Evolutionary conservation across 92 coral and sea anemone genomes (phyloP), one percentile per base, ranked within the genome.

Genomic region (Pocillopora meandrina): DNA sequence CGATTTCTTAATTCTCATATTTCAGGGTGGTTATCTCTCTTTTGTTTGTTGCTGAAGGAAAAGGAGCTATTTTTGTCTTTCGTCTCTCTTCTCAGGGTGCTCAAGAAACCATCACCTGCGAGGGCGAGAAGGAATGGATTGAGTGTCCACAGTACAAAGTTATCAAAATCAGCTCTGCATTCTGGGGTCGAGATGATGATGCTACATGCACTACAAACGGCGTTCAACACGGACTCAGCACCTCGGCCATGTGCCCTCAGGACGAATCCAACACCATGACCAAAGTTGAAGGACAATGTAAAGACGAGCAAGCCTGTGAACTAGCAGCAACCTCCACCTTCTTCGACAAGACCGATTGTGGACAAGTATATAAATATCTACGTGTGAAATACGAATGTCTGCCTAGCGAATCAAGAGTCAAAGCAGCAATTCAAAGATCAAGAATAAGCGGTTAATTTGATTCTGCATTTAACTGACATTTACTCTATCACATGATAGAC

Each of bases 121-220:
- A 94, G 49, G 98, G 98, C 1, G 98, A 94, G 58, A 94, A 92
- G 85, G 88, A 94, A 67, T 94, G 98, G 98, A 85, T 94, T 78
- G 95, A 94, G 75, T 94, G 98, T 17, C 98, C 98, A 55, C 90
- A 88, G 9, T 94, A 94, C 77, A 87, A 87, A 56, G 93, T 92
- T 72, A 88, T 94, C 87, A 89, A 90, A 73, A 87, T 94, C 79
- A 86, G 90, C 63, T 80, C 90, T 56, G 95, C 98, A 12, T 94
- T 90, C 93, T 94, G 98, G 98, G 98, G 98, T 9, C 95, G 98
- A 19, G 98, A 94, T 81, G 98, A 94, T 82, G 78, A 84, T 31
- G 88, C 79, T 12, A 94, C 93, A 1, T 94, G 98, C 33, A 92
- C 93, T 4, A 86, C 92, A 10, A 93, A 90, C 62, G 93, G 93